Evolutionary conservation across 2,113 vertebrate genomes (phyloP).

Genomic region (Chlorocebus sabaeus): DNA sequence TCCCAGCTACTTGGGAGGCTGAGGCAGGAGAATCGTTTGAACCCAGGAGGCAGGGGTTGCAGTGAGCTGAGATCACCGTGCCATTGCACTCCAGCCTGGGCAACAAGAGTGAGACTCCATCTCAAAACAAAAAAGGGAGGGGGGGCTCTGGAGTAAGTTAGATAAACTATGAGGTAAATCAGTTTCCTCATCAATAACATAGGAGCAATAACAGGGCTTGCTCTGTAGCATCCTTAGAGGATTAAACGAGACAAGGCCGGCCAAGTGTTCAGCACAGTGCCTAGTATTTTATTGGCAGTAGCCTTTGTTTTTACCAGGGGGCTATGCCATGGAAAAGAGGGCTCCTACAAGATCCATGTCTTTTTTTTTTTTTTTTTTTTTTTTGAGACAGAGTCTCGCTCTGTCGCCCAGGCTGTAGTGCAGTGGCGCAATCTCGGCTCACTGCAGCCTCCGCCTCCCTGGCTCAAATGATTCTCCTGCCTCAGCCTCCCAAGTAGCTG

Average conservation of each 20-base stretch:
- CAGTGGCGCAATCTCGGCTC: rapidly evolving
- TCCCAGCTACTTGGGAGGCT: too few species aligned
- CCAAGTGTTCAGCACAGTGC: neutral
- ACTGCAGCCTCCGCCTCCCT: too few species aligned
- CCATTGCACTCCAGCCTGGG: too few species aligned
- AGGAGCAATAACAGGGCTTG: neutral
- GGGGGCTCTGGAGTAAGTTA: neutral
- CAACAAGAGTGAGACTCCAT: too few species aligned
- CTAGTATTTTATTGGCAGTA: neutral
- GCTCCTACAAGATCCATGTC: neutral
- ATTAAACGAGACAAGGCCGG: neutral
- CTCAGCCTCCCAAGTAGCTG: too few species aligned
- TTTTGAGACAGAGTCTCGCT: too few species aligned
- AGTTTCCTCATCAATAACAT: neutral
- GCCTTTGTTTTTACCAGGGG: neutral
- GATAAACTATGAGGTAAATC: neutral
- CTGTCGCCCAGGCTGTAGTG: too few species aligned
- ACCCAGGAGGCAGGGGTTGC: too few species aligned
- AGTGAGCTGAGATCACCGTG: rapidly evolving
- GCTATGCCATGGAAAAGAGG: neutral
- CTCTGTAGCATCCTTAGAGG: neutral
- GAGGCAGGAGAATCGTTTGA: too few species aligned
- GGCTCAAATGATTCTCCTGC: too few species aligned
- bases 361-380: neutral
- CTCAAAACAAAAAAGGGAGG: too few species aligned